Base-by-base conservation (phyloP, 2,888 invertebrate genomes). In the Epinotia bilunana region DNA sequence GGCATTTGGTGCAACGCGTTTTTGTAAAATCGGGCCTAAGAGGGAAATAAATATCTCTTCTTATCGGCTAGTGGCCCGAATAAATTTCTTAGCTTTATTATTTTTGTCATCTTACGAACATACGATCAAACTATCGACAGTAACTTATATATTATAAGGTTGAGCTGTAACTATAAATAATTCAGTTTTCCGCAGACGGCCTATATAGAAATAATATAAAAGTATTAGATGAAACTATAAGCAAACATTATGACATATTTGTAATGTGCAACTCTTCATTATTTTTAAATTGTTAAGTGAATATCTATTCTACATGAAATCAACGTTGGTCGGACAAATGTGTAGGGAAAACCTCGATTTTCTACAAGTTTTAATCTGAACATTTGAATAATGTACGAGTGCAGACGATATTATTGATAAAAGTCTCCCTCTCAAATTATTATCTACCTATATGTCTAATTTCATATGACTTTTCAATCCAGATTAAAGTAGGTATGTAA, bases 261-360 rank as follows among this genome's bases (percentile, higher is more conserved):
- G 33, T 49, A 53, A n/a, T n/a, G n/a, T n/a, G n/a, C 49, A 49
- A 69, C 28, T 64, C 18, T 18, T n/a, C 20, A 53, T 39, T 23
- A 55, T 68, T 57, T 39, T 46, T 71, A 63, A 55, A 23, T 49
- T 74, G 33, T 74, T 71, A 63, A 33, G 46, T 46, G 18, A 46
- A 55, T 12, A 20, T 63, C 13, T 65, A 46, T 72, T 28, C 43
- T 28, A 23, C 58, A 69, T 4, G 55, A 55, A 58, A 33, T 69
- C 16, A 63, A 11, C 46, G 55, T 33, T 73, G 65, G 46, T 65
- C 61, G 72, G 67, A 62, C 60, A 58, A 46, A 60, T 9, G 33
- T 62, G 68, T 62, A 20, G 67, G 62, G 55, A 46, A 23, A 65
- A 63, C 58, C 77, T 80, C 77, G 80, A 79, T 73, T 76, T 79